These are phyloP conservation scores for Stomatorhinus walkeri DNA, from an alignment of 2,797 vertebrate species.

Conservation along the genomic window DNA sequence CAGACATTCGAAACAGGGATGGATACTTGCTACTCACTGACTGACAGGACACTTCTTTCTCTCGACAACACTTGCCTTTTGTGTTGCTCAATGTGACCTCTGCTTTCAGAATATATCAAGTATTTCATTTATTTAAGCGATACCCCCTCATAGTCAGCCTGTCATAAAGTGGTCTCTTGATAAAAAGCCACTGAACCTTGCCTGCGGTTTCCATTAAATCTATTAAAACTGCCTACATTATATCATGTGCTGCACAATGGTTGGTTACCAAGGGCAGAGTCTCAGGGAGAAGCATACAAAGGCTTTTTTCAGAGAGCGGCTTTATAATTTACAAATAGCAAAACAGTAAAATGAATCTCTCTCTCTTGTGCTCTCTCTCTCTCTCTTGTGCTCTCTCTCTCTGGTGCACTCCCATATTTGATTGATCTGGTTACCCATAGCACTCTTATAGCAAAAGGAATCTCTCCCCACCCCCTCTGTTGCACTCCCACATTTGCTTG, in stretches of 20 bases:
- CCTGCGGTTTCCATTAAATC: constrained; percentile 59
- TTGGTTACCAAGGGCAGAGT: constrained; percentile 56
- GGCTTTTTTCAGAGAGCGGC: constrained; percentile 51
- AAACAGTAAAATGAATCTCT: constrained; percentile 38
- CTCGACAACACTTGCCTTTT: constrained; percentile 23
- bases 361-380: background rate
- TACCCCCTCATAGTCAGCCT: constrained; percentile 27
- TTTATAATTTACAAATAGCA: constrained; percentile 57
- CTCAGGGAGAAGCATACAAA: constrained; percentile 54
- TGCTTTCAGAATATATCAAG: constrained; percentile 33
- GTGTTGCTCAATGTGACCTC: constrained; percentile 27
- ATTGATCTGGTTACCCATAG: background rate
- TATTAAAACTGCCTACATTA: constrained; percentile 61
- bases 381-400: background rate
- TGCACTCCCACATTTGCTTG: background rate
- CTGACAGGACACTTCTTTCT: constrained; percentile 24
- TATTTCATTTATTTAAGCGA: constrained; percentile 32
- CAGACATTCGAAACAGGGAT: background rate
- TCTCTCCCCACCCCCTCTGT: background rate
- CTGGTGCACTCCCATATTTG: background rate
- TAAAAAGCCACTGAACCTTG: constrained; percentile 31
- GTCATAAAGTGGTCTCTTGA: constrained; percentile 28
- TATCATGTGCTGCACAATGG: constrained; percentile 60
- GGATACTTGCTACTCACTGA: constrained; percentile 20
- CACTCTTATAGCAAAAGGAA: background rate